Base-by-base conservation (phyloP, 2,888 invertebrate species). In the Dynastes maya region DNA sequence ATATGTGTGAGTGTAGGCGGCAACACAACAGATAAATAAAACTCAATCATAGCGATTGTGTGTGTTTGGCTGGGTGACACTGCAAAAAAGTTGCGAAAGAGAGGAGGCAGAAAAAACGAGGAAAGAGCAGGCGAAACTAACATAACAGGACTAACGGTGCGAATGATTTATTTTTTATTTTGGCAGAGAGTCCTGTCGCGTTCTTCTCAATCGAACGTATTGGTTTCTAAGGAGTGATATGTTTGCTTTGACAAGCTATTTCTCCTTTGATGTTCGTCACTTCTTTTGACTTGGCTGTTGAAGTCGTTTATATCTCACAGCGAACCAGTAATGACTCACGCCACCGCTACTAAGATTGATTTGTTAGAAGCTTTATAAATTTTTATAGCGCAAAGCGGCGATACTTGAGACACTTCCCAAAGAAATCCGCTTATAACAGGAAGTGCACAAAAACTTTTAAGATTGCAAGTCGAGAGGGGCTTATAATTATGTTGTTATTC, bases 11-110 rank as follows among this genome's bases (percentile, higher is more conserved):
- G 58, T 22, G 58, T 72, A 72, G 58, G 58, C 55, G 72, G 72
- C 55, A 72, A 72, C 72, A 72, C 72, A 72, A 58, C 72, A 72
- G 58, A 72, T 72, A 72, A 72, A 72, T 72, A 72, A 58, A 72
- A 72, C 72, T 72, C 72, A 72, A 72, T 72, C 72, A 72, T 72
- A 72, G 72, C 40, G 40, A 72, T 72, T 72, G 58, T 72, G 51
- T 68, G 40, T 72, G 58, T 55, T 72, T 72, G 58, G 72, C 4
- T 16, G 72, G 58, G 72, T 72, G 55, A 40, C 72, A 72, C 22
- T 72, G 53, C 58, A 55, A 72, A 68, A 67, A 72, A 55, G 58
- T 22, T 37, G 58, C 37, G 40, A 58, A 55, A 40, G 37, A 72
- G 32, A 72, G 22, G 72, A 58, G 16, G 22, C 37, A 71, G 71